Evolutionary conservation across 92 coral and sea anemone genomes (phyloP).

Genomic region (Palythoa heliodiscus): DNA sequence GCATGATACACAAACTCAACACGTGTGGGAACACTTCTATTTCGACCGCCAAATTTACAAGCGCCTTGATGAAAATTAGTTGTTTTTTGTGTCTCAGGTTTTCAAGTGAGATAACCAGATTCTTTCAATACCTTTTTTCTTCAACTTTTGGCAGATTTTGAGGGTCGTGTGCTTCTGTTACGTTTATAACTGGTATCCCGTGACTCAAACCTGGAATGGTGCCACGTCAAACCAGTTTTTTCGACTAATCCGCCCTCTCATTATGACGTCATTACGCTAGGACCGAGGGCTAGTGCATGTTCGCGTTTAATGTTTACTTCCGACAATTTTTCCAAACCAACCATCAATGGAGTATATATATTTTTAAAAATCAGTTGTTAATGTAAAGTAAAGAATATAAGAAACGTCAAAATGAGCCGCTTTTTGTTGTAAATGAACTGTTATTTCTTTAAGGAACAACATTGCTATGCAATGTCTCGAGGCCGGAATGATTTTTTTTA

Average conservation of each 20-base stretch:
- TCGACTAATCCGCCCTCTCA: conserved; percentile 21
- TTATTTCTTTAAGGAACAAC: no score
- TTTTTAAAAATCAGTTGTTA: no score
- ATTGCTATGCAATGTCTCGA: no score
- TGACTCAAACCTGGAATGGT: background rate
- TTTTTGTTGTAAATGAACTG: no score
- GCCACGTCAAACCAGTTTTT: conserved; percentile 37
- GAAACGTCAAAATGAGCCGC: no score
- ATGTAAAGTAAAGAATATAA: no score
- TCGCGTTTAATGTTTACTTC: no score
- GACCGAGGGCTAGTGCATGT: no score
- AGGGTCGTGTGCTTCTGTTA: background rate
- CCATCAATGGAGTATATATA: no score
- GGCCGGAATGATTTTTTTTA: no score
- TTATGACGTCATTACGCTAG: conserved; percentile 32
- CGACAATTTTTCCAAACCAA: no score
- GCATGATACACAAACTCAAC: conserved; percentile 10
- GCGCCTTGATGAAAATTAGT: background rate
- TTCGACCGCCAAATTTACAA: background rate
- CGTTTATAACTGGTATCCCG: background rate
- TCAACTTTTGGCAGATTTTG: background rate
- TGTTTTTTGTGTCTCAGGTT: background rate
- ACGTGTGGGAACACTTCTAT: conserved; percentile 19
- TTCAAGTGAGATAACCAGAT: background rate
- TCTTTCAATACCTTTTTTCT: background rate